Base-by-base conservation (phyloP, 2,888 invertebrate species). In the Glaucopsyche alexis region DNA sequence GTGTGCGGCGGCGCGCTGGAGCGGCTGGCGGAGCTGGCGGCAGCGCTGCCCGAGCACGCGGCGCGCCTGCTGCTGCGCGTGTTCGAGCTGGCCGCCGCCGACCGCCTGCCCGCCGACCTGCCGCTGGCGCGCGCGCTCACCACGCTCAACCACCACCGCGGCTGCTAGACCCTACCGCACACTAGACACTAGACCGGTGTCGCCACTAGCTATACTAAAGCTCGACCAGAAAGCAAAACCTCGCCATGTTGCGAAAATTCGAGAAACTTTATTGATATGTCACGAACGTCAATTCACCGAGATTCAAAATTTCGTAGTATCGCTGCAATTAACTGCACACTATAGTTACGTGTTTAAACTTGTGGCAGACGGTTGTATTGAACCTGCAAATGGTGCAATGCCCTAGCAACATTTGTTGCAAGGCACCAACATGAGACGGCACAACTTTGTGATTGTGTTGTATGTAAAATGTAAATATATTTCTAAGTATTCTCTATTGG, bases 11-110 rank as follows among this genome's bases (percentile, higher is more conserved):
- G 96, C 0, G 96, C 96, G 45, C 93, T 98, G 67, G 97, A 97
- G 77, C 95, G 95, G 84, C 91, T 99, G 71, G 96, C 98, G 0
- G 98, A 98, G 81, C 95, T 98, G 77, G 94, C 96, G 72, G 94
- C 97, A 13, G 95, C 97, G 76, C 94, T 97, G 92, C 97, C 97
- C 91, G 98, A 98, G 87, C 95, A 97, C 86, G 97, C 97, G 0
- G 94, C 95, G 73, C 94, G 95, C 72, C 94, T 99, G 71, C 93
- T 98, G 79, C 94, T 95, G 82, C 95, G 95, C 75, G 97, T 97
- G 1, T 98, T 98, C 89, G 95, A 95, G 77, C 93, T 98, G 66
- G 98, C 98, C 4, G 94, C 97, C 75, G 94, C 94, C 77, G 96
- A 96, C 7, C 95, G 96, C 74, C 94, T 96, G 74, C 97, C 97